Evolutionary conservation across 2,888 invertebrate species (phyloP), one percentile per base, ranked within the genome.

Genomic region (Cordilura impudica): DNA sequence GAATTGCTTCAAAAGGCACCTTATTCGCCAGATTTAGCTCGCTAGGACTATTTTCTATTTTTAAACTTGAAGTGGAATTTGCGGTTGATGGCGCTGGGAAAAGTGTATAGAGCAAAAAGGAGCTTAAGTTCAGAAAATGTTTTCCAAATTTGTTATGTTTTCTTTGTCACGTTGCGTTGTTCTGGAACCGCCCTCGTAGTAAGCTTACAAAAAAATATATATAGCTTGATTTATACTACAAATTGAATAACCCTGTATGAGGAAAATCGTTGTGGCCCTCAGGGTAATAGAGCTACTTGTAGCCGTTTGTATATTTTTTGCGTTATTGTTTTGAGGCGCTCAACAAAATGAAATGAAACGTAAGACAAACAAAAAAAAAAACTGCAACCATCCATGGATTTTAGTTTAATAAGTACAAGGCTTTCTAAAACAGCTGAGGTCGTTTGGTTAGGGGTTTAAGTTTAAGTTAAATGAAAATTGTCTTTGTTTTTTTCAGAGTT

Each of bases 391-490:
- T 74, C 71, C 75, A 77, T 82, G 86, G 85, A 84, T 87, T 87
- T 86, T 82, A 86, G 84, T 86, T 86, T 86, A 87, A 87, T 87
- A 86, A 86, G 85, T 84, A 83, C 80, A 83, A 84, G 83, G 81
- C 82, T 83, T 81, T 81, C 74, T 77, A 77, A 81, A 81, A 76
- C 87, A 87, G 85, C 84, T 86, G 87, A 81, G 86, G 61, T 83
- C 82, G 66, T 21, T 58, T 35, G 49, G 56, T 67, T 78, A 54
- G 23, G 39, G 47, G 4, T 58, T 67, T 63, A 29, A 53, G 14
- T 26, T 49, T 54, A 72, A 71, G 60, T 74, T 67, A 61, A 75
- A 79, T 79, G 79, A 71, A 66, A 79, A 78, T 66, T 78, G 65
- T 70, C 45, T 63, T 47, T 47, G n/a, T n/a, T n/a, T n/a, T n/a